Evolutionary conservation across 1,140 invertebrate species (phyloP).

Genomic region (Papilio aristodemus): DNA sequence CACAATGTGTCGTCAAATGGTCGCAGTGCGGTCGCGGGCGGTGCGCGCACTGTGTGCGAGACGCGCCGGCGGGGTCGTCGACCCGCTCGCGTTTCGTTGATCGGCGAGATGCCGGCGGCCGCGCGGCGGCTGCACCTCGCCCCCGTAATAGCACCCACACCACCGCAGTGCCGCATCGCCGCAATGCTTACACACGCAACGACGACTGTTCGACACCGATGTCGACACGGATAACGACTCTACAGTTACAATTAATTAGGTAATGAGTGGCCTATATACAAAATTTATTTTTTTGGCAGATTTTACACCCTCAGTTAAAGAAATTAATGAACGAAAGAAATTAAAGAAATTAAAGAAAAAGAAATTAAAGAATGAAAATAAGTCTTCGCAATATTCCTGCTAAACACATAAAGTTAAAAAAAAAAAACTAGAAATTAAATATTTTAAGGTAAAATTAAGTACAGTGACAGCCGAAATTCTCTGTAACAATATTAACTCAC

Average conservation of each 20-base stretch:
- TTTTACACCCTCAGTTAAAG: too few species aligned
- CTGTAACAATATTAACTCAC: too few species aligned
- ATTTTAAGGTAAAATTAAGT: too few species aligned
- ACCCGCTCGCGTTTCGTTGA: constrained; percentile 75
- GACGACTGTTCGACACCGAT: not conserved
- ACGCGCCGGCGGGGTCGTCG: constrained; percentile 70
- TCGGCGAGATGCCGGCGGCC: constrained; percentile 63
- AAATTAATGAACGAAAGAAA: too few species aligned
- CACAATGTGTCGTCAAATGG: constrained; percentile 40
- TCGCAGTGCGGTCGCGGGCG: constrained; percentile 46
- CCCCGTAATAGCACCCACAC: constrained; percentile 27
- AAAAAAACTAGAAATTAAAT: too few species aligned
- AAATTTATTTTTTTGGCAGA: not conserved
- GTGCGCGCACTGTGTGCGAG: constrained; percentile 70
- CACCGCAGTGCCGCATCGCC: not conserved
- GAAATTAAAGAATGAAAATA: too few species aligned
- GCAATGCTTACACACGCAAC: not conserved
- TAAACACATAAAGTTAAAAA: too few species aligned
- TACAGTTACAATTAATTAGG: not conserved
- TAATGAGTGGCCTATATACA: not conserved
- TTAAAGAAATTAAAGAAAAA: too few species aligned
- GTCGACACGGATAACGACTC: not conserved
- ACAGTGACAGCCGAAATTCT: too few species aligned
- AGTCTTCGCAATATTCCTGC: too few species aligned
- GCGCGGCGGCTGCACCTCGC: constrained; percentile 40